phyloP scores from a whole-genome alignment of 2,797 vertebrate genomes.

The Manis pentadactyla region DNA sequence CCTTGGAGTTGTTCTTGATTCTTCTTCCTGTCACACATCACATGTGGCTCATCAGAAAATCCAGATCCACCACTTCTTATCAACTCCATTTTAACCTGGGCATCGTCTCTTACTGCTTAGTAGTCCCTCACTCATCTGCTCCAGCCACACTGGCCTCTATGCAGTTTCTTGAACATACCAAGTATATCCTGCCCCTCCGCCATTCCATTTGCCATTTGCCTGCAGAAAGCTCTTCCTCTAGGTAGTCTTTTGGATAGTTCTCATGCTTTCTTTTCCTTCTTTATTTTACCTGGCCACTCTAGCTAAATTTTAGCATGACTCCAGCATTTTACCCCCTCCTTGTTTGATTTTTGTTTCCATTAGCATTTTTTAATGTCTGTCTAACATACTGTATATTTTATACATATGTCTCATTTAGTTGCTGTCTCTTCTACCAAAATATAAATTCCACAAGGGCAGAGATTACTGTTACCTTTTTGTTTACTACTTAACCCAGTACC shows the following conservation, averaged over 20 bases:
- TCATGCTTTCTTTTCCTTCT: not conserved
- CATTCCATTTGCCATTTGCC: not conserved
- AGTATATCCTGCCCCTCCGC: not conserved
- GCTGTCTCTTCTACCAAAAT: not conserved
- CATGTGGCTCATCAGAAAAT: not conserved
- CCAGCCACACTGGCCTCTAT: not conserved
- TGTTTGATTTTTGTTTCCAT: constrained; percentile 30
- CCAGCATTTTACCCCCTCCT: not conserved
- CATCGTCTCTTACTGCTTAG: not conserved
- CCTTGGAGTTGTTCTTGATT: not conserved
- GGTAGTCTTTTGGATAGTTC: too few relatives aligned
- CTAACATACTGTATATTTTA: not conserved
- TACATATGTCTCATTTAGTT: not conserved
- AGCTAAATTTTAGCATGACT: not conserved
- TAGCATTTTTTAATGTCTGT: not conserved
- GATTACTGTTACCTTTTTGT: not conserved
- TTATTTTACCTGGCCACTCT: not conserved
- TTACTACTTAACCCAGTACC: not conserved
- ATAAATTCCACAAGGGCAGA: not conserved
- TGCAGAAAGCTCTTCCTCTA: not conserved
- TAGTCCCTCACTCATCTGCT: not conserved
- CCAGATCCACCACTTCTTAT: not conserved
- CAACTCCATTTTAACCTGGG: not conserved
- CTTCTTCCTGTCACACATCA: not conserved
- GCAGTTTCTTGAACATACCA: not conserved